Conservation (phyloP, 35 echinoderm and acorn worm species). For the Diadema setosum region DNA sequence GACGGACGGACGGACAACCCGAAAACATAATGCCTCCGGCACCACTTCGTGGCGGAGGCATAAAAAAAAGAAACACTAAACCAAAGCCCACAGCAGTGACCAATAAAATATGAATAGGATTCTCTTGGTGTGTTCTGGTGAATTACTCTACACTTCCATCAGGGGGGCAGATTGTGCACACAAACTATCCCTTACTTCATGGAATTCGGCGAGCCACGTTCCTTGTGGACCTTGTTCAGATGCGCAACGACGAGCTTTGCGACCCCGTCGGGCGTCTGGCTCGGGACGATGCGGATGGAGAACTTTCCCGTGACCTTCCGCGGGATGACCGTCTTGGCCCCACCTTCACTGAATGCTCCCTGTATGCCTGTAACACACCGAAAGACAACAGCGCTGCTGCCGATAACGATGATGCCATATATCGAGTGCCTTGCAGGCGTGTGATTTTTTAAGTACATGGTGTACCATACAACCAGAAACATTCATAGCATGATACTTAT, state of each 20-base stretch:
- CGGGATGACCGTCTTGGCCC: conserved; percentile 91
- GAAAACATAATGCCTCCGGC: too few relatives aligned
- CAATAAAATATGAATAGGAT: too few relatives aligned
- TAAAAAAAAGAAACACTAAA: too few relatives aligned
- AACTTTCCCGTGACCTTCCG: conserved; percentile 92
- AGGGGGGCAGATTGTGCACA: not conserved
- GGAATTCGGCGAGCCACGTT: conserved; percentile 66
- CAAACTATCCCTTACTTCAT: conserved; percentile 63
- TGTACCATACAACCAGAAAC: too few relatives aligned
- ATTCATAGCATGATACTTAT: too few relatives aligned
- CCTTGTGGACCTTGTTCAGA: conserved; percentile 48
- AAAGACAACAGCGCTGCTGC: conserved; percentile 86
- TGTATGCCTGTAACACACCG: conserved; percentile 86
- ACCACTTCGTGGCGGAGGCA: too few relatives aligned
- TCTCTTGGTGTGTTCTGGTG: too few relatives aligned
- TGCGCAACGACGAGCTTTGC: conserved; percentile 49
- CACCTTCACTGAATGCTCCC: conserved; percentile 77
- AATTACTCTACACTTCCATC: too few relatives aligned
- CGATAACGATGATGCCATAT: too few relatives aligned
- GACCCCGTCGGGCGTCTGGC: conserved; percentile 67
- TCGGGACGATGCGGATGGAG: conserved; percentile 88
- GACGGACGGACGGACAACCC: not conserved
- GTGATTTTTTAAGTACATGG: too few relatives aligned
- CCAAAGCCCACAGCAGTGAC: too few relatives aligned
- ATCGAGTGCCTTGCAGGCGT: too few relatives aligned